Evolutionary conservation across 2,113 vertebrate genomes (phyloP).

Genomic region (Sander lucioperca): DNA sequence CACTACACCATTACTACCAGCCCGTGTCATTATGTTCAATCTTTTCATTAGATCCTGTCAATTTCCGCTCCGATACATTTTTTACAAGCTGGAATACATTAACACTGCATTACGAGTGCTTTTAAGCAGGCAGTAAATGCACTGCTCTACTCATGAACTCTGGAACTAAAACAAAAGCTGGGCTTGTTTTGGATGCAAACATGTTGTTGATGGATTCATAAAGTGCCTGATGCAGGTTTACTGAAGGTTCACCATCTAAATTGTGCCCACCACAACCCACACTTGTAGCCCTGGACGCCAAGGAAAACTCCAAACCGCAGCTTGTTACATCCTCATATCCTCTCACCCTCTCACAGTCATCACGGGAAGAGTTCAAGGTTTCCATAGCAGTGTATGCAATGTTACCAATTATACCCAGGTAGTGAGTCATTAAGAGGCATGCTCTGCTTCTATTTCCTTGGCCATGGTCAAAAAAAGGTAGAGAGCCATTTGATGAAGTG

Average conservation of each 20-base stretch:
- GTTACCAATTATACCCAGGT: constrained; percentile 67
- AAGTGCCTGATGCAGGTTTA: constrained; percentile 68
- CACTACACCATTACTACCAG: constrained; percentile 49
- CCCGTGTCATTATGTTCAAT: constrained; percentile 54
- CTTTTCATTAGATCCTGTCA: constrained; percentile 70
- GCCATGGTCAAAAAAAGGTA: constrained; percentile 32
- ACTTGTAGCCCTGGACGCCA: constrained; percentile 47
- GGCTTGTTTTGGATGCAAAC: constrained; percentile 69
- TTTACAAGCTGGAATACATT: constrained; percentile 75
- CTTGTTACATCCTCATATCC: constrained; percentile 69
- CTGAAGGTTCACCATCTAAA: constrained; percentile 62
- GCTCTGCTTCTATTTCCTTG: constrained; percentile 39
- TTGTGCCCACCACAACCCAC: constrained; percentile 60
- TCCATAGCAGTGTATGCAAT: constrained; percentile 44
- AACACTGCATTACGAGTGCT: constrained; percentile 63
- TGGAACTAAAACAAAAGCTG: constrained; percentile 62
- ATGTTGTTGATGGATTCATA: constrained; percentile 74
- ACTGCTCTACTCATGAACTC: constrained; percentile 59
- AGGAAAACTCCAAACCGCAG: constrained; percentile 54
- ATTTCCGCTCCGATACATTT: constrained; percentile 72
- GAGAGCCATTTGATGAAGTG: constrained; percentile 48
- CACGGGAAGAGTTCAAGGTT: constrained; percentile 56
- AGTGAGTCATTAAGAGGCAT: constrained; percentile 60
- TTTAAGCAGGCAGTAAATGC: constrained; percentile 66
- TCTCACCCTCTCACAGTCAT: constrained; percentile 50